Base-by-base conservation (phyloP, 2,888 invertebrate genomes). In the Caenorhabditis plicata region DNA sequence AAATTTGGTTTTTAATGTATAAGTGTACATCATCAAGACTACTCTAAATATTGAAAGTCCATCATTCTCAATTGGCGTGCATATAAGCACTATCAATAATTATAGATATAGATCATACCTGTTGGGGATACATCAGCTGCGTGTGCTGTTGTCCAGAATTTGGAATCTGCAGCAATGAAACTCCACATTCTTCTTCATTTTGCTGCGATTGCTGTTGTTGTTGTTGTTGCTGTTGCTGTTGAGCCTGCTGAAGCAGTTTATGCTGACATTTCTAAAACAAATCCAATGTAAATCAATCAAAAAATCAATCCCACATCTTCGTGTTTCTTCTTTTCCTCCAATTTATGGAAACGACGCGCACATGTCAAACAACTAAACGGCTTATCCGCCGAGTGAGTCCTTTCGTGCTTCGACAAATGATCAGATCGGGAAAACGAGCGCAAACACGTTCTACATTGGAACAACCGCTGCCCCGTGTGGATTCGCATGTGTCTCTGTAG, bases 251-350 rank as follows among this genome's bases (percentile, higher is more conserved):
- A 3, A 44, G 48, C n/a, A 27, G 22, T 31, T 49, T 55, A 22
- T 55, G 55, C n/a, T 43, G 44, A 22, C 57, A 57, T 43, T 50
- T 51, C 57, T 57, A 38, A 4, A 43, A 43, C 33, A 22, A 27
- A 5, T 22, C 4, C 13, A n/a, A n/a, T 11, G 4, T n/a, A n/a
- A 23, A 13, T 43, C 38, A 5, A 8, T 39, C 22, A 13, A 9
- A 8, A 38, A 44, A 45, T 32, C 4, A 8, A 11, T 23, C 33
- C 20, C 17, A 60, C 61, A 41, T 53, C 53, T 48, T 50, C 54
- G 32, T 61, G 61, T 39, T 61, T 61, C 48, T 61, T 61, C 43
- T 61, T 42, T 32, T 61, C 61, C 19, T 61, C 61, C 7, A 43
- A 38, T 27, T 61, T 61, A 39, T 49, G 51, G 31, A 61, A 61